A percentile compares a stretch with the other conserved stretches of the same genome.
Evolutionary conservation across 2,113 vertebrate genomes (phyloP).

Genomic region (Recurvirostra avosetta): DNA sequence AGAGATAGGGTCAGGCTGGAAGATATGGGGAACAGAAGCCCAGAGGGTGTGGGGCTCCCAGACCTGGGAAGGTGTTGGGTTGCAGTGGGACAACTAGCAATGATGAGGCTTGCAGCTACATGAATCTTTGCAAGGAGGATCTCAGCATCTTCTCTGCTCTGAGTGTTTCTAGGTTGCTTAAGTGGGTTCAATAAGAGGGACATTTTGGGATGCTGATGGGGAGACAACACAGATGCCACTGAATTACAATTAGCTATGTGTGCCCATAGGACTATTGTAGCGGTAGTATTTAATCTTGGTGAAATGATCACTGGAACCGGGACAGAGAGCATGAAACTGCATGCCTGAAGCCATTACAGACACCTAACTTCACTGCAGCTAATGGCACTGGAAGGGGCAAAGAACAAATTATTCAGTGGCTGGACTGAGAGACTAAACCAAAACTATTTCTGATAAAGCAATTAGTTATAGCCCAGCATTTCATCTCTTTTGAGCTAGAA

Average conservation of each 20-base stretch:
- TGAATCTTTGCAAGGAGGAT: rapidly evolving
- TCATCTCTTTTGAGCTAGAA: neutral
- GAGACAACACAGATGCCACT: neutral
- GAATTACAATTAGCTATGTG: neutral
- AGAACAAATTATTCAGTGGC: neutral
- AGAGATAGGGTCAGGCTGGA: neutral
- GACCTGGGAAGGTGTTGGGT: neutral
- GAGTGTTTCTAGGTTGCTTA: neutral
- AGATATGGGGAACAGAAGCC: neutral
- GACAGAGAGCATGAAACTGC: neutral
- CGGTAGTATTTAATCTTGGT: neutral
- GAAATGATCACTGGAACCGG: neutral
- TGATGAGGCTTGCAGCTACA: neutral
- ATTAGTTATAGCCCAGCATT: neutral
- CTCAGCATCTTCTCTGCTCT: neutral
- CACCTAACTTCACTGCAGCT: neutral
- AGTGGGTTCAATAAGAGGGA: neutral
- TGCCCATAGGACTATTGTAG: neutral
- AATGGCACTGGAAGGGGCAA: neutral
- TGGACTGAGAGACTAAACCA: neutral
- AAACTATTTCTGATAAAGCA: neutral
- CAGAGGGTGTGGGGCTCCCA: neutral
- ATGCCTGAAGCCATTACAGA: neutral
- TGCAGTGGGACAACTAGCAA: neutral
- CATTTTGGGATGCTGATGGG: neutral